These are phyloP conservation scores for Tonatia bakeri DNA, from an alignment of 2,113 vertebrate species.

Conservation along the genomic window DNA sequence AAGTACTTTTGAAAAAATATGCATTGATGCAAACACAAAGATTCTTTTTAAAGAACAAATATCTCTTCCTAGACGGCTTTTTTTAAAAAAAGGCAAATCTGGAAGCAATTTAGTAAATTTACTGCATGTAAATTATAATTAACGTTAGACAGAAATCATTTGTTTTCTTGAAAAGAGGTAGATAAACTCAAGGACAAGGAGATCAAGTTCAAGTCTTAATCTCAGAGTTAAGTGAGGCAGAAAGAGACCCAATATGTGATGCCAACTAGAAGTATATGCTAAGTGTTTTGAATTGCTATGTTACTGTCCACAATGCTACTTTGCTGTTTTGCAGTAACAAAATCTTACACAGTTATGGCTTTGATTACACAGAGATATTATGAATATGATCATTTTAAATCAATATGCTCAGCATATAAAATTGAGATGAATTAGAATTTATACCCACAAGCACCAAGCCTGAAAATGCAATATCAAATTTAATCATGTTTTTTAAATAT, in stretches of 20 bases:
- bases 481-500: not conserved
- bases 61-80: slow-evolving; percentile 20
- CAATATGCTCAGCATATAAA: not conserved
- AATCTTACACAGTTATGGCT: slow-evolving; percentile 31
- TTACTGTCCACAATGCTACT: not conserved
- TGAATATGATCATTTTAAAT: slow-evolving; percentile 39
- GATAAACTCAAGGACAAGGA: slow-evolving; percentile 62
- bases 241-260: slow-evolving; percentile 14
- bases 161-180: slow-evolving; percentile 49
- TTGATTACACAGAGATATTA: slow-evolving; percentile 29
- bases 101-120: slow-evolving; percentile 70
- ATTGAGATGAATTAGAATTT: not conserved
- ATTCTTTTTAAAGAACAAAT: slow-evolving; percentile 40
- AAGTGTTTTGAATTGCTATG: not conserved
- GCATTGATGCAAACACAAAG: slow-evolving; percentile 45
- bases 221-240: slow-evolving; percentile 45
- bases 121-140: slow-evolving; percentile 67
- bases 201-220: slow-evolving; percentile 49
- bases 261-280: not conserved
- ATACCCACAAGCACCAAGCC: not conserved
- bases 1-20: not conserved
- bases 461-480: not conserved
- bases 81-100: slow-evolving; percentile 24
- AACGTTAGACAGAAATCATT: slow-evolving; percentile 58
- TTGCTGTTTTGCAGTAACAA: not conserved